Conservation (phyloP, 2,888 invertebrate genomes). For the Pyrocoelia pectoralis region DNA sequence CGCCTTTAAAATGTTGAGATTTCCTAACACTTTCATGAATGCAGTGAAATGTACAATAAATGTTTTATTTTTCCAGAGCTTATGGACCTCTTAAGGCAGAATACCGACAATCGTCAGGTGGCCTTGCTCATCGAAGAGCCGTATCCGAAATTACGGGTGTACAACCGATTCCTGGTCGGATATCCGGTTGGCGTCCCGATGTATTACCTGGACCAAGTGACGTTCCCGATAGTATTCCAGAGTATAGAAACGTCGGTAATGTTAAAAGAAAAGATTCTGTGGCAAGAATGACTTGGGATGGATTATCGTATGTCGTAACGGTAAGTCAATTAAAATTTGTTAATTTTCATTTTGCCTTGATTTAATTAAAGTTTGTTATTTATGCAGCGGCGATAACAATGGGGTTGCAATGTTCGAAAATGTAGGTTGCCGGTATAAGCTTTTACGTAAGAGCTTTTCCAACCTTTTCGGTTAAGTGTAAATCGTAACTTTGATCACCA, state of each 20-base stretch:
- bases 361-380: too few species aligned
- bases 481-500: too few species aligned
- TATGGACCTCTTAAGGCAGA: conserved; percentile 64
- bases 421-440: too few species aligned
- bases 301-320: conserved; percentile 79
- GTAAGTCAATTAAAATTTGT: conserved; percentile 63
- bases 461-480: too few species aligned
- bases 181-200: conserved; percentile 57
- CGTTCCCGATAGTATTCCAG: conserved; percentile 56
- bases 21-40: too few species aligned
- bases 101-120: conserved; percentile 46
- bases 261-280: conserved; percentile 80
- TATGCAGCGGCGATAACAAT: too few species aligned
- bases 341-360: too few species aligned
- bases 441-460: too few species aligned
- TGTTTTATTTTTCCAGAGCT: conserved; percentile 63
- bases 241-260: conserved; percentile 51
- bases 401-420: too few species aligned
- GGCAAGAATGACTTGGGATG: conserved; percentile 81
- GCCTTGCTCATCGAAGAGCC: conserved; percentile 34
- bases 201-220: conserved; percentile 59
- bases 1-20: too few species aligned
- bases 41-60: too few species aligned
- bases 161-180: conserved; percentile 45
- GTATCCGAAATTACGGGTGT: conserved; percentile 43